Percentiles rank a stretch among this genome's conserved stretches.
These are phyloP conservation scores for Pempheris klunzingeri DNA, from an alignment of 2,797 vertebrate genomes.

Conservation along the genomic window DNA sequence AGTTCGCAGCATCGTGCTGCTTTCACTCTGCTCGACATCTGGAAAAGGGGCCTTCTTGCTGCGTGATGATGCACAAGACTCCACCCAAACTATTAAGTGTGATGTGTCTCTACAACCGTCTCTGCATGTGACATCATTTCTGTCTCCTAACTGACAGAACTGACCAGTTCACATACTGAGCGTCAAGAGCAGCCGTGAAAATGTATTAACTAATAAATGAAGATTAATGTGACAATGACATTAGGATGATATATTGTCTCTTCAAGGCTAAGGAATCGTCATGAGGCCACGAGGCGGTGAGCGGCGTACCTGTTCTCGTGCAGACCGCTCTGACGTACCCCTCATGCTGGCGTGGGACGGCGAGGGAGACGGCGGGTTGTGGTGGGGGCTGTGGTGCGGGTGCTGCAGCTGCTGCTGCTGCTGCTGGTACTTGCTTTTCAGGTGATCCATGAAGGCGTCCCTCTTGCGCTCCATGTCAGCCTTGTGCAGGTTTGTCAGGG, in stretches of 20 bases:
- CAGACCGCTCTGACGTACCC: conserved; percentile 86
- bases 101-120: background rate
- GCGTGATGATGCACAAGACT: background rate
- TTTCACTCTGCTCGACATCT: conserved; percentile 17
- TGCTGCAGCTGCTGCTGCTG: conserved; percentile 85
- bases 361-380: conserved; percentile 89
- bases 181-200: too few relatives aligned
- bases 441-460: conserved; percentile 98
- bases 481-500: conserved; percentile 96
- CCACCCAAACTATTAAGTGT: background rate
- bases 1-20: conserved; percentile 2
- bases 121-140: background rate
- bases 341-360: conserved; percentile 88
- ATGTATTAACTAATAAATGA: background rate
- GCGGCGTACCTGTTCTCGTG: conserved; percentile 92
- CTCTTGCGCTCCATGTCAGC: conserved; percentile 96
- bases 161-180: background rate
- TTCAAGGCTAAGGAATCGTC: background rate
- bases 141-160: background rate
- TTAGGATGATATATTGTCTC: background rate
- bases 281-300: background rate
- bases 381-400: conserved; percentile 80
- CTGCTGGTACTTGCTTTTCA: conserved; percentile 98
- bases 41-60: conserved; percentile 4
- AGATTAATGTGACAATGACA: conserved; percentile 1